Base-by-base conservation (phyloP, 2,113 vertebrate species). In the Cynopterus brachyotis region DNA sequence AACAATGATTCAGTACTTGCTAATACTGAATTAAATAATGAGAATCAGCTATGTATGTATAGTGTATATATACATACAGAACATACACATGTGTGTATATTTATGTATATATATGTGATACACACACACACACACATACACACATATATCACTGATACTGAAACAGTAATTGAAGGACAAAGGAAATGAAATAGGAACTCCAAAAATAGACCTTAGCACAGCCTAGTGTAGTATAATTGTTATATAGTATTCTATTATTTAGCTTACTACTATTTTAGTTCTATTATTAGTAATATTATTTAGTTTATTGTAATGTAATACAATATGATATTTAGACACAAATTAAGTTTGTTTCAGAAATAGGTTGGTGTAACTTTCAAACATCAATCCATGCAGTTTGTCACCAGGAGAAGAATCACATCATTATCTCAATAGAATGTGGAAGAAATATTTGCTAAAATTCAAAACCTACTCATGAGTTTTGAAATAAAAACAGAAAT, bases 301-400 rank as follows among this genome's bases (percentile, higher is more conserved):
- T 76, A 69, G 12, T 47, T 70, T 78, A 50, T 62, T 90, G 45
- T 64, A 12, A 50, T 53, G n/a, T 40, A 59, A 10, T 53, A 5
- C 13, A 35, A 45, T 28, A 8, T 62, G 62, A 69, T 73, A 89
- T 66, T 75, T 69, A 50, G 60, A 8, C 55, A n/a, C 40, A 87
- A 79, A 88, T 22, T 75, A 9, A 15, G 1, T 92, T 86, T 94
- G 53, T 64, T 94, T 84, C 53, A 90, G 12, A 26, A 97, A 76
- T 24, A 7, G 19, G 1, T 80, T 6, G 22, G 3, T 32, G 4
- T 66, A 75, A 66, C 20, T 69, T 53, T 90, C 42, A 96, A 86
- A 78, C 40, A 67, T 5, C 35, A 92, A 57, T 42, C 17, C 13
- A 0, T 35, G 24, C 12, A 78, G 32, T 73, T 92, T 15, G 9